phyloP scores from a whole-genome alignment of 2,113 vertebrate genomes.

The Erinaceus europaeus region DNA sequence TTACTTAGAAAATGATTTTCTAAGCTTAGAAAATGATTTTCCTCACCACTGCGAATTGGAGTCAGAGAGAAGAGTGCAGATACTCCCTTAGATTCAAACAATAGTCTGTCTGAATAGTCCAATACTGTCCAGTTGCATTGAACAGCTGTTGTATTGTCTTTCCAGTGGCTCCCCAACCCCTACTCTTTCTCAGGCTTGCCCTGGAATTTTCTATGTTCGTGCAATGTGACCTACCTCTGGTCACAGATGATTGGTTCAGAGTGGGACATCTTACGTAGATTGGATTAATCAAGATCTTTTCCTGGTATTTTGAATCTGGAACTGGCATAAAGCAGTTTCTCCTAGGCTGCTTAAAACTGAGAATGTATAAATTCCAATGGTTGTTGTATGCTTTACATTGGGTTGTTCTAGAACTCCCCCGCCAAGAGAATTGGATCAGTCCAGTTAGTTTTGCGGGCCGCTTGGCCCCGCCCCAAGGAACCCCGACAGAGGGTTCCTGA shows the following conservation, averaged over 20 bases:
- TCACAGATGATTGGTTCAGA: not conserved
- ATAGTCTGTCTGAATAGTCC: too few relatives aligned
- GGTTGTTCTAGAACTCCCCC: too few relatives aligned
- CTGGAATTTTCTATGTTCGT: not conserved
- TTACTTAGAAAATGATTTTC: too few relatives aligned
- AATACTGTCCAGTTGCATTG: not conserved
- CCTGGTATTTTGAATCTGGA: not conserved
- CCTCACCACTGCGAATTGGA: not conserved
- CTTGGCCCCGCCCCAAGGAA: too few relatives aligned
- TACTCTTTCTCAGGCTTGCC: not conserved
- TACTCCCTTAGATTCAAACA: not conserved
- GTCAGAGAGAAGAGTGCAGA: not conserved
- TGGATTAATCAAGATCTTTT: conserved; percentile 2
- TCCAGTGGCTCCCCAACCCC: not conserved
- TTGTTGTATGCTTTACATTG: too few relatives aligned
- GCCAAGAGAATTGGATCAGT: too few relatives aligned
- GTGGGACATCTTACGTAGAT: not conserved
- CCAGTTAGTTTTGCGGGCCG: too few relatives aligned
- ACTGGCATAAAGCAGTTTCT: not conserved
- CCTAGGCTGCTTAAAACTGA: not conserved
- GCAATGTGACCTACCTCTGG: not conserved
- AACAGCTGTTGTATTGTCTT: not conserved
- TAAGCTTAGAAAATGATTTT: not conserved
- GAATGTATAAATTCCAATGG: not conserved
- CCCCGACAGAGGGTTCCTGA: too few relatives aligned